phyloP scores from a whole-genome alignment of 2,888 invertebrate genomes.

The Meliscaeva auricollis region DNA sequence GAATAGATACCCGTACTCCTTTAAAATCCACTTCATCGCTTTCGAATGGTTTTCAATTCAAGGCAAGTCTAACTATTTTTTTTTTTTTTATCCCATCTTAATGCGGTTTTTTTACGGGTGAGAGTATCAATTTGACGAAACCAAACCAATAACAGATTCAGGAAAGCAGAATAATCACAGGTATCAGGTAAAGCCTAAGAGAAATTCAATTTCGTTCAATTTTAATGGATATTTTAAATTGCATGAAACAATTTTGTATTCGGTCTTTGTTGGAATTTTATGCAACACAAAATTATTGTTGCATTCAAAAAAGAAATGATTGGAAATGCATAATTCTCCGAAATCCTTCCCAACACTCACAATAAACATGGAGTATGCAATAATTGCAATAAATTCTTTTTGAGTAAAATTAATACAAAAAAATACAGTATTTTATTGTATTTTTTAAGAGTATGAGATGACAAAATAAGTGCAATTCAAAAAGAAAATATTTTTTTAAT shows the following conservation, averaged over 20 bases:
- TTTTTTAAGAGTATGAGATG: too few relatives aligned
- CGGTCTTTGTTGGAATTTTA: too few relatives aligned
- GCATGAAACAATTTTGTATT: constrained; percentile 47
- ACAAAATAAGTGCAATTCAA: too few relatives aligned
- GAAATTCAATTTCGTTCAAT: constrained; percentile 57
- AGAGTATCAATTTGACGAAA: constrained; percentile 39
- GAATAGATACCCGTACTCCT: background rate
- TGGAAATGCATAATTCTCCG: too few relatives aligned
- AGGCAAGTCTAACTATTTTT: constrained; percentile 3
- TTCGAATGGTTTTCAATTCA: constrained; percentile 6
- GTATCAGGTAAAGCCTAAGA: background rate
- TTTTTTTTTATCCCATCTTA: background rate
- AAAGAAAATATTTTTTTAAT: too few relatives aligned
- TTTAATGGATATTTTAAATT: constrained; percentile 27
- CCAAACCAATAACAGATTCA: constrained; percentile 2
- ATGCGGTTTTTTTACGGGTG: background rate
- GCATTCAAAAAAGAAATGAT: too few relatives aligned
- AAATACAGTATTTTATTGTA: too few relatives aligned
- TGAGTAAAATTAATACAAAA: too few relatives aligned
- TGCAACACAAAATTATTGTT: too few relatives aligned
- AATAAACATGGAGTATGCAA: too few relatives aligned
- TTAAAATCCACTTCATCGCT: constrained; percentile 32
- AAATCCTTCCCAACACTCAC: too few relatives aligned
- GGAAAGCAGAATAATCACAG: constrained; percentile 20
- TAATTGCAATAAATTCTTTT: too few relatives aligned